These are phyloP conservation scores for Upupa epops DNA, from an alignment of 2,113 vertebrate species.

Conservation along the genomic window DNA sequence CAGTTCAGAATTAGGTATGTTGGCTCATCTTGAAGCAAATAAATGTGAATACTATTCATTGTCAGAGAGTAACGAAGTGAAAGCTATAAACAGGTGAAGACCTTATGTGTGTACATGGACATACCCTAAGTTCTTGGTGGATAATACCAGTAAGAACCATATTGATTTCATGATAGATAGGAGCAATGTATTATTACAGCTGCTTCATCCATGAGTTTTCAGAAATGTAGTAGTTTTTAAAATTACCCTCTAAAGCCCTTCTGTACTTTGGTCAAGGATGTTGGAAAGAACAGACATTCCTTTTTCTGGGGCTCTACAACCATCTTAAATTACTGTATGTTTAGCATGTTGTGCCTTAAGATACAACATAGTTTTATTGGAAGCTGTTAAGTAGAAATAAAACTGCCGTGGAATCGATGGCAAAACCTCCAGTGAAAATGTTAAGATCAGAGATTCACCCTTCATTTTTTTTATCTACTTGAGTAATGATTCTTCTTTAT, in stretches of 20 bases:
- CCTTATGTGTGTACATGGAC: not conserved
- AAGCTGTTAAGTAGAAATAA: not conserved
- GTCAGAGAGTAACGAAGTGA: too few species aligned
- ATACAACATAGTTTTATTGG: not conserved
- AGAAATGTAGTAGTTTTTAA: not conserved
- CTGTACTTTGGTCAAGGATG: not conserved
- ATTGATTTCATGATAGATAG: not conserved
- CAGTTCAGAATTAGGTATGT: not conserved
- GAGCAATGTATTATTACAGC: not conserved
- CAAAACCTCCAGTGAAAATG: not conserved
- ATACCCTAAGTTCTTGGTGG: not conserved
- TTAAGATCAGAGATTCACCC: not conserved
- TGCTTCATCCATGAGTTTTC: not conserved
- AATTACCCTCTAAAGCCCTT: not conserved
- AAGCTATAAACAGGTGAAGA: not conserved
- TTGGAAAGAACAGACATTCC: fast-evolving
- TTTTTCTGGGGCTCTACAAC: not conserved
- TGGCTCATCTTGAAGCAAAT: not conserved
- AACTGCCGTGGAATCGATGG: not conserved
- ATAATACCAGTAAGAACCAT: not conserved
- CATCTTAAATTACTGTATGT: fast-evolving
- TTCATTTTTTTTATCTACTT: not conserved
- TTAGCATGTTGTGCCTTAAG: not conserved
- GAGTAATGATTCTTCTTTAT: not conserved
- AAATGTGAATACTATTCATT: not conserved